Evolutionary conservation across 2,888 invertebrate genomes (phyloP).

Genomic region (Xanthorhoe spadicearia): DNA sequence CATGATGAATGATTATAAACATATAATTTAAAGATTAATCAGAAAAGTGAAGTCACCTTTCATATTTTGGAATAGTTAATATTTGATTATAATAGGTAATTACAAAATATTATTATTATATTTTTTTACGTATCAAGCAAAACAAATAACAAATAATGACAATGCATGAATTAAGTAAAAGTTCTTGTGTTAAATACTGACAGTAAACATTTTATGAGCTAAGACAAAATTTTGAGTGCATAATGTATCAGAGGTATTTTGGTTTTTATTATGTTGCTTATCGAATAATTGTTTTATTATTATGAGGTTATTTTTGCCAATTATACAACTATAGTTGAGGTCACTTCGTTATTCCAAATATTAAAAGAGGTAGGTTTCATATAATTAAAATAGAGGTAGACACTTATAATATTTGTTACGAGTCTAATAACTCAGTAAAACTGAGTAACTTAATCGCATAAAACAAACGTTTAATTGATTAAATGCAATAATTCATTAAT

Average conservation of each 20-base stretch:
- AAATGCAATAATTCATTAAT: not conserved
- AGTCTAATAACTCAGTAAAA: not conserved
- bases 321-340: conserved; percentile 40
- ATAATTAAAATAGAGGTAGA: conserved; percentile 39
- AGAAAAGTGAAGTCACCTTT: not conserved
- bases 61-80: not conserved
- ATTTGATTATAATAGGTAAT: not conserved
- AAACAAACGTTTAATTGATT: not conserved
- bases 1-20: not conserved
- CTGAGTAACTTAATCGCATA: not conserved
- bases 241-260: conserved; percentile 39
- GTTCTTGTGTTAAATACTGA: conserved; percentile 7
- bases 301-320: conserved; percentile 37
- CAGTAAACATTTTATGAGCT: conserved; percentile 10
- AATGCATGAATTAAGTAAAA: not conserved
- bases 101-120: no score
- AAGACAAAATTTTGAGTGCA: conserved; percentile 29
- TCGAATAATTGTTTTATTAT: conserved; percentile 27
- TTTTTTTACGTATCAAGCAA: not conserved
- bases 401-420: conserved; percentile 3
- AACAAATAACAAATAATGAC: not conserved
- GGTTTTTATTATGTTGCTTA: conserved; percentile 43
- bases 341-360: conserved; percentile 36
- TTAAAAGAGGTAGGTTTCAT: conserved; percentile 41
- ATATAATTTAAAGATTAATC: not conserved